Evolutionary conservation across 2,888 invertebrate genomes (phyloP).

Genomic region (Danaus chrysippus): DNA sequence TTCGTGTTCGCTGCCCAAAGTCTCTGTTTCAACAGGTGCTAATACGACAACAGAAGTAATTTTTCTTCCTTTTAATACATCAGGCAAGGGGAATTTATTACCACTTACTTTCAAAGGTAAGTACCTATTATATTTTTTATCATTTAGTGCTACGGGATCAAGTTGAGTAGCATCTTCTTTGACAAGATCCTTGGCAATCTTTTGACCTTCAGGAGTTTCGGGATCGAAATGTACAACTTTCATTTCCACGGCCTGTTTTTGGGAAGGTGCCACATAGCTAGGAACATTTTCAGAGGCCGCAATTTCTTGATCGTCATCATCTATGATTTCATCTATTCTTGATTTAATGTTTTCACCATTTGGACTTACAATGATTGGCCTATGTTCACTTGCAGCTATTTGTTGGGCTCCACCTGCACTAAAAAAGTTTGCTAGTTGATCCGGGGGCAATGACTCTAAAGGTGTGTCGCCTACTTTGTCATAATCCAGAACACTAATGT

Average conservation of each 20-base stretch:
- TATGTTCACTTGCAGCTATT: constrained; percentile 83
- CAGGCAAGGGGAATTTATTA: constrained; percentile 90
- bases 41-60: constrained; percentile 92
- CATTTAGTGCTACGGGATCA: constrained; percentile 86
- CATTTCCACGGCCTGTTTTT: constrained; percentile 84
- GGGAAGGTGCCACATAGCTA: constrained; percentile 50
- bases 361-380: constrained; percentile 82
- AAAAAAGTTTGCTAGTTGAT: constrained; percentile 92
- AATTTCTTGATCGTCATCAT: constrained; percentile 75
- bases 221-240: constrained; percentile 92
- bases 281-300: constrained; percentile 77
- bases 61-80: constrained; percentile 85
- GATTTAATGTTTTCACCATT: constrained; percentile 79
- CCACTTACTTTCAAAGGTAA: constrained; percentile 91
- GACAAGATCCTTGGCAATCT: constrained; percentile 85
- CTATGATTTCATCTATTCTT: constrained; percentile 65
- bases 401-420: constrained; percentile 89
- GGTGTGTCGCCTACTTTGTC: constrained; percentile 93
- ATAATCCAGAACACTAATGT: constrained; percentile 92
- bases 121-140: constrained; percentile 89
- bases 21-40: constrained; percentile 88
- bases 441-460: constrained; percentile 89
- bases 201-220: constrained; percentile 84
- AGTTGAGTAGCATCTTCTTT: constrained; percentile 85
- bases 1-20: constrained; percentile 65